Evolutionary conservation across 2,797 vertebrate species (phyloP).

Genomic region (Trichosurus vulpecula): DNA sequence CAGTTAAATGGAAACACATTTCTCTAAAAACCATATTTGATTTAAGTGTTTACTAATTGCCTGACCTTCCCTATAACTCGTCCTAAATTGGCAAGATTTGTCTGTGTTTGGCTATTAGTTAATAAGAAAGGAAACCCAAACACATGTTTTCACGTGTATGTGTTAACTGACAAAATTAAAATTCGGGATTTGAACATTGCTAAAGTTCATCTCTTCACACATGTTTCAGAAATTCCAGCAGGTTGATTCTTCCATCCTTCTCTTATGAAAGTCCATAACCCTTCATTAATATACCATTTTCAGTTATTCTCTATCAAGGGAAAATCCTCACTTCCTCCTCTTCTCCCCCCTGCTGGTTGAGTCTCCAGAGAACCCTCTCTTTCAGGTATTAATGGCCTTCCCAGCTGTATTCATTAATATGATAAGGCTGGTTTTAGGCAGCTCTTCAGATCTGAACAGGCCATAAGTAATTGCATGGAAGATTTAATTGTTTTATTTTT

Average conservation of each 20-base stretch:
- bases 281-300: slow-evolving; percentile 62
- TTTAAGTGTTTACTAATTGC: neutral
- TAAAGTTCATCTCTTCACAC: slow-evolving; percentile 37
- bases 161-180: slow-evolving; percentile 6
- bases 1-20: neutral
- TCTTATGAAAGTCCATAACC: slow-evolving; percentile 57
- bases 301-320: slow-evolving; percentile 56
- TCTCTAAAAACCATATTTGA: neutral
- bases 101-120: neutral
- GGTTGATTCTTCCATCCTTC: slow-evolving; percentile 60
- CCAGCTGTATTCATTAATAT: slow-evolving; percentile 67
- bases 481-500: slow-evolving; percentile 63
- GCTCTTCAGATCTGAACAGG: slow-evolving; percentile 66
- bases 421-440: slow-evolving; percentile 67
- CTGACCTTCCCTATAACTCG: neutral
- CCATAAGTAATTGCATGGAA: slow-evolving; percentile 70
- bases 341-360: slow-evolving; percentile 25
- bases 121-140: neutral
- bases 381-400: slow-evolving; percentile 63
- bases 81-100: neutral
- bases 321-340: slow-evolving; percentile 57
- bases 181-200: neutral
- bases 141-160: neutral
- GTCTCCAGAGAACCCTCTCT: slow-evolving; percentile 61
- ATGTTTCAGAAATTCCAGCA: slow-evolving; percentile 10